phyloP scores from a whole-genome alignment of 2,888 invertebrate species.

The Mylabris sibirica region DNA sequence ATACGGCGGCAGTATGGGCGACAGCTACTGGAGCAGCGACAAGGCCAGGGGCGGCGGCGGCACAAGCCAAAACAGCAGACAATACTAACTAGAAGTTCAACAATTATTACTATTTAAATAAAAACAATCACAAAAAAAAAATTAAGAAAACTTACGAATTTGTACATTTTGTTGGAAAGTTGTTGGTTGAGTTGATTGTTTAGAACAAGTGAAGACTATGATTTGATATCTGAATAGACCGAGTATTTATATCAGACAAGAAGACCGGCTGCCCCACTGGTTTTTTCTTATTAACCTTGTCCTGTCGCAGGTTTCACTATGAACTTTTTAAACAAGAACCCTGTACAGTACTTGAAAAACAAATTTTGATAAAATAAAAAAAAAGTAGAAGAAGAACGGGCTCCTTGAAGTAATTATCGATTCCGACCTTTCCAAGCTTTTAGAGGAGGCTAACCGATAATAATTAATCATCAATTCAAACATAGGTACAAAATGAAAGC shows the following conservation, averaged over 20 bases:
- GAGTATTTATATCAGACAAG: constrained; percentile 16
- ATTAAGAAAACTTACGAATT: constrained; percentile 20
- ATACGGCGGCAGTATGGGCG: constrained; percentile 28
- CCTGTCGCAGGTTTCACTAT: not conserved
- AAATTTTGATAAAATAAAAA: not conserved
- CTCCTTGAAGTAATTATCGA: not conserved
- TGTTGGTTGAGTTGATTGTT: constrained; percentile 14
- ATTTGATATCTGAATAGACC: constrained; percentile 15
- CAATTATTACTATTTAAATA: not conserved
- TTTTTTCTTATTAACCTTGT: constrained; percentile 13
- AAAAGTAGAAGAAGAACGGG: not conserved
- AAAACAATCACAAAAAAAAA: not conserved
- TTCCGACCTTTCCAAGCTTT: not conserved
- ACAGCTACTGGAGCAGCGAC: constrained; percentile 36
- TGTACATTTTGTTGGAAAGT: constrained; percentile 20
- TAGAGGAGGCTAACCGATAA: not conserved
- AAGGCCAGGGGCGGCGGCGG: constrained; percentile 48
- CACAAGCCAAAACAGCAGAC: constrained; percentile 41
- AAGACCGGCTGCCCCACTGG: constrained; percentile 14
- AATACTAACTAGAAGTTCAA: constrained; percentile 37
- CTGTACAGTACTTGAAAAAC: not conserved
- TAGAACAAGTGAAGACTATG: constrained; percentile 19
- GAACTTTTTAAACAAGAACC: not conserved
- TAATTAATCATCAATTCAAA: not conserved
- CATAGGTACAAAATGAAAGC: not conserved